Conservation (phyloP, 2,113 vertebrate genomes). For the Chaetops frenatus region DNA sequence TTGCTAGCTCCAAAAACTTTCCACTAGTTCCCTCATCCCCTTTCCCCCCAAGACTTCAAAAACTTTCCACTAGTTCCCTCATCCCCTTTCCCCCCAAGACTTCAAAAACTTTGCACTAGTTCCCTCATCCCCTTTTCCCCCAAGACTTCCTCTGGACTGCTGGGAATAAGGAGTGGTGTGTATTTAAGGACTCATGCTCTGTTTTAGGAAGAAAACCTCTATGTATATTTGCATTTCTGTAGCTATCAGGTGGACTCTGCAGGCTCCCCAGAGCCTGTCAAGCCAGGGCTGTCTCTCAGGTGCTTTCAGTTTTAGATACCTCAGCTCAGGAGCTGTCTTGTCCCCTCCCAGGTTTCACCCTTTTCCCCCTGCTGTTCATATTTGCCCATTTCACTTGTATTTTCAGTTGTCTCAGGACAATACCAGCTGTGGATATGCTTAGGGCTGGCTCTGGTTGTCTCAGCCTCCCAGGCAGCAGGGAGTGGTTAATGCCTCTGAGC, state of each 20-base stretch:
- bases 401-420: background rate
- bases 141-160: background rate
- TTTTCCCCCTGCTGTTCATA: background rate
- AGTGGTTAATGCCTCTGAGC: background rate
- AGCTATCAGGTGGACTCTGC: background rate
- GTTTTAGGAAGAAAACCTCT: background rate
- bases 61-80: background rate
- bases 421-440: background rate
- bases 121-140: background rate
- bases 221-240: background rate
- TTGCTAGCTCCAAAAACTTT: background rate
- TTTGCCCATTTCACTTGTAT: background rate
- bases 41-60: background rate
- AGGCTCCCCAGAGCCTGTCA: background rate
- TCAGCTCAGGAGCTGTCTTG: background rate
- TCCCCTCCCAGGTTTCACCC: background rate
- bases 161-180: background rate
- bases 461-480: background rate
- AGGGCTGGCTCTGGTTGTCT: background rate
- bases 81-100: too few relatives aligned
- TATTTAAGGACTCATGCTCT: background rate
- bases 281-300: background rate
- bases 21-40: background rate
- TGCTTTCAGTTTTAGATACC: background rate
- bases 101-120: background rate